A percentile compares a stretch with the other conserved stretches of the same genome.
Conservation (phyloP, 2,113 vertebrate genomes). For the Vulpes lagopus region DNA sequence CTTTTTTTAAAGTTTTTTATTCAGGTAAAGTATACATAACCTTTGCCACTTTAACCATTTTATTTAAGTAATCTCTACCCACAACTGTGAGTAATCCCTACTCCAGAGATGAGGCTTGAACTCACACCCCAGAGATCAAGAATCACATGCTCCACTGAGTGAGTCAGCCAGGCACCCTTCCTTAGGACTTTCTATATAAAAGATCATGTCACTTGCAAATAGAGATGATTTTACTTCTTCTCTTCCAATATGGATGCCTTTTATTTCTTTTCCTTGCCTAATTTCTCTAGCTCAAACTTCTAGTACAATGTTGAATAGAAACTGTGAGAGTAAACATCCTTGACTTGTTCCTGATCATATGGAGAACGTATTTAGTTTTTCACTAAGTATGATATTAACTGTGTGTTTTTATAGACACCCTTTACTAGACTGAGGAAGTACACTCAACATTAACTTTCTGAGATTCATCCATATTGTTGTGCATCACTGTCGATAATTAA, state of each 20-base stretch:
- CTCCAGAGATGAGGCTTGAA: neutral
- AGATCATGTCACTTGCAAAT: neutral
- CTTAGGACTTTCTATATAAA: neutral
- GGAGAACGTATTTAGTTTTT: neutral
- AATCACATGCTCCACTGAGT: neutral
- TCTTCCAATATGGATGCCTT: neutral
- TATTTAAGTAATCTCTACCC: neutral
- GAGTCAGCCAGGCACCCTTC: neutral
- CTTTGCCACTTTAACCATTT: neutral
- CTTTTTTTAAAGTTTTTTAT: neutral
- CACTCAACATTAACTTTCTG: neutral
- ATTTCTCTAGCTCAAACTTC: neutral
- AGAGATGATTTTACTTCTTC: neutral
- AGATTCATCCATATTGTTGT: conserved; percentile 6
- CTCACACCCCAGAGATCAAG: neutral
- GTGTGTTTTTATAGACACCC: neutral
- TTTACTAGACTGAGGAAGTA: conserved; percentile 19
- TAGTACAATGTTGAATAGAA: neutral
- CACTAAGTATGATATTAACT: neutral
- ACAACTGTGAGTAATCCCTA: neutral
- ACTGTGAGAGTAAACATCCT: neutral
- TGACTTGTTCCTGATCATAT: neutral
- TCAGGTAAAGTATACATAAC: neutral
- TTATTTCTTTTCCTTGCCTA: neutral
- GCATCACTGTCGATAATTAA: neutral